Percentiles rank a stretch among this genome's conserved stretches.
These are phyloP conservation scores for Odontophorus gujanensis DNA, from an alignment of 2,113 vertebrate genomes.

Conservation along the genomic window DNA sequence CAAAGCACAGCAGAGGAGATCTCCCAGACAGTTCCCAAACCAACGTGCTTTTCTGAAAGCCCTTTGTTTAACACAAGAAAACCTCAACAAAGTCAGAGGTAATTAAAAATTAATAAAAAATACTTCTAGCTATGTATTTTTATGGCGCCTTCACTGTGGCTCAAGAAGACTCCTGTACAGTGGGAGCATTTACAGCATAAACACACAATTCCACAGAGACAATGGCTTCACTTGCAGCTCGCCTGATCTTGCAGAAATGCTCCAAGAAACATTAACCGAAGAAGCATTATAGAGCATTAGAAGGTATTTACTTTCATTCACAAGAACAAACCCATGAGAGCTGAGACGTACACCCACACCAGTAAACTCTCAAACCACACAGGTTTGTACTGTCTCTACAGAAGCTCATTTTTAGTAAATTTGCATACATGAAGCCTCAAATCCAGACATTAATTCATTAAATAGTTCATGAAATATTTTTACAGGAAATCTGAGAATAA, in stretches of 20 bases:
- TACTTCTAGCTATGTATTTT: neutral
- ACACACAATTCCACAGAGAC: neutral
- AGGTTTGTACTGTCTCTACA: neutral
- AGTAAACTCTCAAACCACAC: neutral
- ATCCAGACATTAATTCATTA: neutral
- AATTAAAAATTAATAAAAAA: slow-evolving; percentile 27
- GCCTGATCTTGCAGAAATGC: neutral
- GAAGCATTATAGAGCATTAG: neutral
- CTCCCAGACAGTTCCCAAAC: neutral
- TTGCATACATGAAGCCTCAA: neutral
- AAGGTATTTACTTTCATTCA: neutral
- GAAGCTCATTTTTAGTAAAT: neutral
- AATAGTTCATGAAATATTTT: neutral
- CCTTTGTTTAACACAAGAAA: slow-evolving; percentile 16
- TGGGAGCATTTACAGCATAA: neutral
- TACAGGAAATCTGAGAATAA: neutral
- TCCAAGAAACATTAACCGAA: neutral
- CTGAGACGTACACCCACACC: neutral
- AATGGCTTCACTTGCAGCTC: neutral
- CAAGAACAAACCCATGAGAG: neutral
- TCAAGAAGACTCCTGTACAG: neutral
- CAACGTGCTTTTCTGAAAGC: neutral
- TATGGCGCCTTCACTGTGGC: neutral
- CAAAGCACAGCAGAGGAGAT: neutral
- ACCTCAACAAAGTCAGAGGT: slow-evolving; percentile 3